phyloP scores from a whole-genome alignment of 2,888 invertebrate genomes.

The Acrocera orbiculus region DNA sequence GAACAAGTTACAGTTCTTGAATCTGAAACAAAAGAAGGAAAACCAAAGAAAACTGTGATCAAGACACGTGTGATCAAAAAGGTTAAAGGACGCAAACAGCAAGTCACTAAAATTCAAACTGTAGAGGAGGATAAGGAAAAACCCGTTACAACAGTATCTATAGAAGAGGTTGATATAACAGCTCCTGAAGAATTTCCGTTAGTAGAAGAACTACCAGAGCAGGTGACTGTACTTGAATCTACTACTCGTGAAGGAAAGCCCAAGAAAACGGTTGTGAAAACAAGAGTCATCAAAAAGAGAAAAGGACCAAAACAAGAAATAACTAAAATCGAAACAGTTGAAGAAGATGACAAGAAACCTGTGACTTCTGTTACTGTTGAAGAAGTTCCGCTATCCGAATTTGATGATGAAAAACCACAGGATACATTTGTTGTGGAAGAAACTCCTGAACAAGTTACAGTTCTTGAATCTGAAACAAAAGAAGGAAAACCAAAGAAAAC shows the following conservation, averaged over 20 bases:
- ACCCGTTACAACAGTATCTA: slow-evolving; percentile 19
- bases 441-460: slow-evolving; percentile 16
- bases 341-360: slow-evolving; percentile 19
- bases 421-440: slow-evolving; percentile 15
- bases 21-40: slow-evolving; percentile 11
- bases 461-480: slow-evolving; percentile 23
- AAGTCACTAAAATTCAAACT: slow-evolving; percentile 25
- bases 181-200: slow-evolving; percentile 12
- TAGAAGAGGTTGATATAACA: slow-evolving; percentile 11
- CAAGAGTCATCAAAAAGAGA: slow-evolving; percentile 19
- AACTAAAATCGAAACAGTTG: slow-evolving; percentile 22
- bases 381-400: slow-evolving; percentile 11
- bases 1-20: slow-evolving; percentile 24
- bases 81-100: slow-evolving; percentile 22
- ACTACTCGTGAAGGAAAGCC: slow-evolving; percentile 26
- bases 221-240: slow-evolving; percentile 26
- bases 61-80: slow-evolving; percentile 21
- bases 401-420: slow-evolving; percentile 13
- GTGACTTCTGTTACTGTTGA: slow-evolving; percentile 20
- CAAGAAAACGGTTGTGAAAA: slow-evolving; percentile 23
- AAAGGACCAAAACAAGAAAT: slow-evolving; percentile 16
- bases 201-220: slow-evolving; percentile 13
- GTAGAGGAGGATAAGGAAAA: slow-evolving; percentile 25
- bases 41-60: slow-evolving; percentile 17
- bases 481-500: slow-evolving; percentile 16